These are phyloP conservation scores for Pseudomyrmex sp. DNA, from an alignment of 1,140 invertebrate species.

Conservation along the genomic window DNA sequence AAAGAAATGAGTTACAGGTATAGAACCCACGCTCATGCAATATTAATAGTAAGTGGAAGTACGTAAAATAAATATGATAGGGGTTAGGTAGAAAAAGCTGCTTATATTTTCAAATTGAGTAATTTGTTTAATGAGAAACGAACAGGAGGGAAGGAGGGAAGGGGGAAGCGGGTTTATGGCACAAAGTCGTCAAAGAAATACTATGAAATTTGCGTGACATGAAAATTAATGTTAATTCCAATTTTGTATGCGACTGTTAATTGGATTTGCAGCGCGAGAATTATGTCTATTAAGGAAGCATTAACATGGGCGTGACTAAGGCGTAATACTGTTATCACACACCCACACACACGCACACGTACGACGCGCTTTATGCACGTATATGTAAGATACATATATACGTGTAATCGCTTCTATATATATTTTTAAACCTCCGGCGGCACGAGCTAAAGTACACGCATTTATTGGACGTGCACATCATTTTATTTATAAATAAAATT, in stretches of 20 bases:
- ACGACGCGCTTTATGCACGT: not conserved
- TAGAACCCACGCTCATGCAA: not conserved
- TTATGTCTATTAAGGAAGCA: not conserved
- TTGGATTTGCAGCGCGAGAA: not conserved
- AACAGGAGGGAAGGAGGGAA: not conserved
- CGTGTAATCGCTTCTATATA: not conserved
- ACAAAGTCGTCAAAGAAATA: not conserved
- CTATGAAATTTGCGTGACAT: not conserved
- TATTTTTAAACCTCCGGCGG: slow-evolving; percentile 3
- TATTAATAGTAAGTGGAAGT: not conserved
- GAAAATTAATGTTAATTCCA: not conserved
- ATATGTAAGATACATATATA: too few relatives aligned
- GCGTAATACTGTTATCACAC: not conserved
- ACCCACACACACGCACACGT: too few relatives aligned
- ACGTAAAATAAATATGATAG: too few relatives aligned
- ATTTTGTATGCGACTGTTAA: slow-evolving; percentile 21
- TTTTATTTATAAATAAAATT: slow-evolving; percentile 44
- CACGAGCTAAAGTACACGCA: not conserved
- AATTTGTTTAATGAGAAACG: not conserved
- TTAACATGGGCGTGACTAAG: slow-evolving; percentile 12
- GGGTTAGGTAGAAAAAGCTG: not conserved
- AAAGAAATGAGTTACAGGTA: too few relatives aligned
- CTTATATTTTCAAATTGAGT: not conserved
- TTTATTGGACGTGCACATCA: not conserved
- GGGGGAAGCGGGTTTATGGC: too few relatives aligned